Evolutionary conservation across 1,140 invertebrate species (phyloP).

Genomic region (Acromyrmex charruanus): DNA sequence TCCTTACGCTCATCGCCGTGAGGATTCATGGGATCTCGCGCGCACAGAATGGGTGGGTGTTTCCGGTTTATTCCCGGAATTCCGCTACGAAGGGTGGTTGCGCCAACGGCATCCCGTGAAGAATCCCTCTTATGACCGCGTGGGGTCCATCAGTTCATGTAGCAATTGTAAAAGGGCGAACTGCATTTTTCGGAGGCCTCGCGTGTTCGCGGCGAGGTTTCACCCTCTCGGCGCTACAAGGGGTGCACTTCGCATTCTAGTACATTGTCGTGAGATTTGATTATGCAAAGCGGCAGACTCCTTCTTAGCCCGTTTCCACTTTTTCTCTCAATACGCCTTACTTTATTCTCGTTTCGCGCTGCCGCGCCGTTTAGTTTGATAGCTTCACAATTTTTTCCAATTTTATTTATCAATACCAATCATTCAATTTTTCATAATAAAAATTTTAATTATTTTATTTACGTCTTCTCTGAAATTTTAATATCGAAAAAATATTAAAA

Average conservation of each 20-base stretch:
- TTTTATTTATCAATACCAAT: not conserved
- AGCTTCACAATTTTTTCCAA: not conserved
- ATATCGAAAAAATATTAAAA: not conserved
- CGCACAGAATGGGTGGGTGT: constrained; percentile 67
- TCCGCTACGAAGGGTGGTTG: constrained; percentile 55
- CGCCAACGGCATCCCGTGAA: constrained; percentile 32
- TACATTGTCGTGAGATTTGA: constrained; percentile 82
- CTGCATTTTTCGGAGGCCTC: constrained; percentile 81
- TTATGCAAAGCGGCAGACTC: constrained; percentile 80
- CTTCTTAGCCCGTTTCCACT: constrained; percentile 68
- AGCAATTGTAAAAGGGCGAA: constrained; percentile 62
- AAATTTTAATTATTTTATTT: not conserved
- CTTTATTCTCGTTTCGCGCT: constrained; percentile 19
- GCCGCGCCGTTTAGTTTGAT: constrained; percentile 44
- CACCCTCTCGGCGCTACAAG: constrained; percentile 38
- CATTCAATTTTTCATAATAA: not conserved
- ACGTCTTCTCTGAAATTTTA: not conserved
- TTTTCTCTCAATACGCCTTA: constrained; percentile 35
- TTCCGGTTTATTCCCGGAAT: constrained; percentile 78
- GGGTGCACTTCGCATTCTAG: constrained; percentile 79
- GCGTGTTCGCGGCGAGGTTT: constrained; percentile 73
- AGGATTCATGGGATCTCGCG: constrained; percentile 56
- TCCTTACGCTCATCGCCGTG: constrained; percentile 39
- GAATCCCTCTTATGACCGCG: constrained; percentile 58
- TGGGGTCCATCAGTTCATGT: constrained; percentile 37